Conservation (phyloP, 1,140 invertebrate species). For the Lepidostoma basale region DNA sequence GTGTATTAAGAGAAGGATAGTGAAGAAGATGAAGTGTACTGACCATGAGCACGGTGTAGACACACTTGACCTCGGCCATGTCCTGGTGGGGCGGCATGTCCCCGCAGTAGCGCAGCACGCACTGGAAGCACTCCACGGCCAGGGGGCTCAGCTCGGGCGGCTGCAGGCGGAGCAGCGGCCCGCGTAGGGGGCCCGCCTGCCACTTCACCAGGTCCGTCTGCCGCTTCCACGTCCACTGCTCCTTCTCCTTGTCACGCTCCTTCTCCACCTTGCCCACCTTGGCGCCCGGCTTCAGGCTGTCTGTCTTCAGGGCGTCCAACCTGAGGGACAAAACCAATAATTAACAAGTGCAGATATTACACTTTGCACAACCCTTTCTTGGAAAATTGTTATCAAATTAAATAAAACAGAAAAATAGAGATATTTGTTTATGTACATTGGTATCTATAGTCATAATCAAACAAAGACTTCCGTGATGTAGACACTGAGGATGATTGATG, state of each 20-base stretch:
- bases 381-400: too few relatives aligned
- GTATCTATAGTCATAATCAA: too few relatives aligned
- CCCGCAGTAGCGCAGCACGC: constrained; percentile 94
- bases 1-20: neutral
- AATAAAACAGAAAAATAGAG: neutral
- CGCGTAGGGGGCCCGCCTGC: constrained; percentile 79
- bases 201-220: constrained; percentile 96
- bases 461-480: too few relatives aligned
- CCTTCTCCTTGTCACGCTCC: constrained; percentile 60
- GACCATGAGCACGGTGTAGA: constrained; percentile 95
- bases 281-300: constrained; percentile 71
- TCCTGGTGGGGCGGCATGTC: constrained; percentile 68
- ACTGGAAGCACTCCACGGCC: constrained; percentile 92
- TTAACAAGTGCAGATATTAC: neutral
- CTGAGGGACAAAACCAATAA: constrained; percentile 57
- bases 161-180: constrained; percentile 85
- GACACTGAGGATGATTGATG: too few relatives aligned
- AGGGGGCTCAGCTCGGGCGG: constrained; percentile 80
- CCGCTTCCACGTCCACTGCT: constrained; percentile 88
- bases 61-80: constrained; percentile 90
- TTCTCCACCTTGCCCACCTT: constrained; percentile 66
- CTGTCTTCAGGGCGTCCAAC: constrained; percentile 82
- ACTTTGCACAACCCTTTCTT: too few relatives aligned
- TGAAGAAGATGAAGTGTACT: too few relatives aligned
- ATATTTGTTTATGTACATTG: too few relatives aligned